A percentile compares a stretch with the other conserved stretches of the same genome.
Evolutionary conservation across 1,140 invertebrate genomes (phyloP).

Genomic region (Drosophila novamexicana): DNA sequence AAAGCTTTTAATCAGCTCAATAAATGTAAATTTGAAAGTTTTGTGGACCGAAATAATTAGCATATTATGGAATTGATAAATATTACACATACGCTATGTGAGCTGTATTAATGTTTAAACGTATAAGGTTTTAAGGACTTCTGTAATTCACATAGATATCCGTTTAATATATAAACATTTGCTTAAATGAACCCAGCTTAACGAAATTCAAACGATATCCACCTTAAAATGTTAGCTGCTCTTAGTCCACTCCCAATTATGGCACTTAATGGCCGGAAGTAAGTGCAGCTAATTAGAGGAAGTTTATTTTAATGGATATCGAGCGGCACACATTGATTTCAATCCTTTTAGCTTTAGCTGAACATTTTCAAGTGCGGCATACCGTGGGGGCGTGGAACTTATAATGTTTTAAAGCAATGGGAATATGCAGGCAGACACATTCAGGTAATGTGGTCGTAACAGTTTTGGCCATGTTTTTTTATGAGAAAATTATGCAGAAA

Average conservation of each 20-base stretch:
- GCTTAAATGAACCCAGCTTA: too few species aligned
- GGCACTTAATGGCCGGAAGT: constrained; percentile 3
- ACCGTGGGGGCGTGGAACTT: constrained; percentile 18
- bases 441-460: constrained; percentile 69
- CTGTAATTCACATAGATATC: background rate
- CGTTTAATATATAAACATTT: background rate
- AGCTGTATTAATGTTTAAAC: background rate
- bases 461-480: constrained; percentile 71
- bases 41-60: constrained; percentile 1
- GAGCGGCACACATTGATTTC: too few species aligned
- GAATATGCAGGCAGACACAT: constrained; percentile 5
- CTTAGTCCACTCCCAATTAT: background rate
- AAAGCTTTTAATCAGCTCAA: background rate
- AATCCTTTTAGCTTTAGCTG: constrained; percentile 8
- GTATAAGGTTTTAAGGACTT: background rate
- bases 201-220: too few species aligned
- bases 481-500: constrained; percentile 73
- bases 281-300: background rate
- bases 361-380: constrained; percentile 1
- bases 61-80: background rate
- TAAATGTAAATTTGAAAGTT: constrained; percentile 9
- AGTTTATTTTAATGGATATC: too few species aligned
- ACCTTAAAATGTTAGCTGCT: too few species aligned
- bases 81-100: background rate
- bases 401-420: constrained; percentile 28